Evolutionary conservation across 2,888 invertebrate genomes (phyloP), one percentile per base, ranked within the genome.

Genomic region (Octonoba sinensis): DNA sequence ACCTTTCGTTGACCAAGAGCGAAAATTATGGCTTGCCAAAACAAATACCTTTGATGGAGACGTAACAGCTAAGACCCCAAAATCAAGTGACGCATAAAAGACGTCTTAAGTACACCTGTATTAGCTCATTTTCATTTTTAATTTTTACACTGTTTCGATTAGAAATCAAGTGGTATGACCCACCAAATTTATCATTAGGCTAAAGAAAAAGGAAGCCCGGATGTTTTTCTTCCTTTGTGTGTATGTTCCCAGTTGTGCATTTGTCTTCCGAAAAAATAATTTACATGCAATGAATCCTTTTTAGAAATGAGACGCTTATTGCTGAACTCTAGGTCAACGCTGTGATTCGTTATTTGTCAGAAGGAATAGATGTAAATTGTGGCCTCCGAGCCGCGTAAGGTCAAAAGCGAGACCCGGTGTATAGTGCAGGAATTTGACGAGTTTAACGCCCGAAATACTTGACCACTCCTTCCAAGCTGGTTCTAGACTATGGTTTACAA

Each of bases 261-360:
- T 36, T 36, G 36, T 36, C 36, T 36, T 36, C 36, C 36, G 36
- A 36, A 36, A 36, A 36, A 36, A 36, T 36, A 36, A 73, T 73
- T 64, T 36, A 73, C 54, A 71, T 20, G 54, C 13, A 62, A 64
- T 54, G 51, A 51, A 51, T 71, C 22, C 46, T 64, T 62, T 73
- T 71, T 64, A 18, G 62, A 64, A 73, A 73, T 73, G 27, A 73
- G 72, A 49, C 51, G 49, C 62, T 72, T 62, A 51, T 72, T 73
- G 64, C 18, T 73, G 72, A 73, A 73, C 72, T 18, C n/a, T 12
- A 24, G 64, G 72, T 73, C 72, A 73, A 18, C 64, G 20, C 15
- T 18, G 22, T 20, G 47, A 73, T 73, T 73, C 64, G 49, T 73
- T 64, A 73, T 44, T 56, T 64, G 64, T 64, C 72, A 73, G 24